Percentiles rank a stretch among this genome's conserved stretches.
Conservation (phyloP, 1,140 invertebrate species). For the Drosophila erecta region DNA sequence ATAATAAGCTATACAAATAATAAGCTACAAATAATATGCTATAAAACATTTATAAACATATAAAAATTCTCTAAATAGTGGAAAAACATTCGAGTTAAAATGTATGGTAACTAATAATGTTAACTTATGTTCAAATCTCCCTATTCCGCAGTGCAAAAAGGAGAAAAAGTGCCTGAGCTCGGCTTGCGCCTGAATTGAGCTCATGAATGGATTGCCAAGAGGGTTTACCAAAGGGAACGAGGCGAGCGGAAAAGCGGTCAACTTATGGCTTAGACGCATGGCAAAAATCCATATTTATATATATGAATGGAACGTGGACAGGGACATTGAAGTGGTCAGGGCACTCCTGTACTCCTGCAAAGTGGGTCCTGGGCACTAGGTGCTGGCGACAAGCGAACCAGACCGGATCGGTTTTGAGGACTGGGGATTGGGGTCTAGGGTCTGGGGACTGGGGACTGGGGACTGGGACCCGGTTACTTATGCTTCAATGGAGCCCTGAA, state of each 20-base stretch:
- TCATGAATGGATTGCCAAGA: conserved; percentile 43
- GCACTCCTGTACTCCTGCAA: not conserved
- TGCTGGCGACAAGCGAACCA: conserved; percentile 16
- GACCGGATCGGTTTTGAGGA: conserved; percentile 15
- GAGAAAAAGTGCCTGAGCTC: conserved; percentile 24
- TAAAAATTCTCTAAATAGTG: too few relatives aligned
- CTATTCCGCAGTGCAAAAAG: conserved; percentile 18
- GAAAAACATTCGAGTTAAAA: too few relatives aligned
- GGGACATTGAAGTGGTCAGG: conserved; percentile 14
- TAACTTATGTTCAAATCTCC: not conserved
- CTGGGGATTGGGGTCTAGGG: conserved; percentile 5
- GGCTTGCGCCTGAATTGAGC: conserved; percentile 50
- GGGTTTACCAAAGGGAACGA: conserved; percentile 20
- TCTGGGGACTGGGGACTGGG: conserved; percentile 2
- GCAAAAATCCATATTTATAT: conserved; percentile 69
- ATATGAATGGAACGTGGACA: conserved; percentile 51
- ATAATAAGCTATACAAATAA: too few relatives aligned
- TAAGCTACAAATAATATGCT: too few relatives aligned
- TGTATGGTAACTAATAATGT: not conserved
- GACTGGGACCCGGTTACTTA: conserved; percentile 57
- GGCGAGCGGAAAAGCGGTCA: conserved; percentile 37
- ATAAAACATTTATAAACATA: too few relatives aligned
- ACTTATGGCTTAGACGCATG: conserved; percentile 70
- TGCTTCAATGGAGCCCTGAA: conserved; percentile 65
- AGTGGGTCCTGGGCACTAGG: not conserved